Evolutionary conservation across 2,113 vertebrate species (phyloP), one percentile per base, ranked within the genome.

Genomic region (Microcebus tavaratra): DNA sequence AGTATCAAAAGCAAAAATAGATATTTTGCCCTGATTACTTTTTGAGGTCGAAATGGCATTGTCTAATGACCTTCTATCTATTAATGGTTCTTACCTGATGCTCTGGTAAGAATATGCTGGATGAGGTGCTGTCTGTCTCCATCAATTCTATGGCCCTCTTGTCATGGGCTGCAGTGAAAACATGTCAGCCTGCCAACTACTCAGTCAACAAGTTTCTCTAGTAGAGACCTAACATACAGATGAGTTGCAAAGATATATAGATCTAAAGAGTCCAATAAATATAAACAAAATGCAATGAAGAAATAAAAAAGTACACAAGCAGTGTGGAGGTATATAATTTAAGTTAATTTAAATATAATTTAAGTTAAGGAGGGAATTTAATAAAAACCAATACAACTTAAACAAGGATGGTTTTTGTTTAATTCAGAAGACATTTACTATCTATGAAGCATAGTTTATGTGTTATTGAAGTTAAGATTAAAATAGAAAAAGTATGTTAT

Each of bases 401-500:
- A 75, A 85, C 45, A 42, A 14, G 34, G 50, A 11, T 18, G 14
- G 8, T 29, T 61, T 72, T 70, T 73, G 7, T 90, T 68, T 9
- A 48, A 4, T 73, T 73, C 78, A 83, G 70, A 75, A 84, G 39
- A 20, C 59, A 83, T 90, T 88, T 80, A 45, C 25, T 88, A 1
- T 29, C 72, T 76, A 1, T 6, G 70, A 90, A 50, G 36, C 20
- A 27, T 65, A 5, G 42, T 57, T 78, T 85, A 2, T 80, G n/a
- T 90, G 14, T 50, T 91, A 68, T 55, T 90, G 18, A 95, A 76
- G 50, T 76, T 81, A 78, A 65, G 20, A 57, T 70, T 96, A 88
- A 86, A 94, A 53, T 70, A 87, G 73, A 80, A 92, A 90, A 90
- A 96, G 90, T 55, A 18, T 45, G 21, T 27, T 67, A 80, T 81